Percentiles rank a stretch among this genome's conserved stretches.
Conservation (phyloP, 2,888 invertebrate genomes). For the Epicampocera succincta region DNA sequence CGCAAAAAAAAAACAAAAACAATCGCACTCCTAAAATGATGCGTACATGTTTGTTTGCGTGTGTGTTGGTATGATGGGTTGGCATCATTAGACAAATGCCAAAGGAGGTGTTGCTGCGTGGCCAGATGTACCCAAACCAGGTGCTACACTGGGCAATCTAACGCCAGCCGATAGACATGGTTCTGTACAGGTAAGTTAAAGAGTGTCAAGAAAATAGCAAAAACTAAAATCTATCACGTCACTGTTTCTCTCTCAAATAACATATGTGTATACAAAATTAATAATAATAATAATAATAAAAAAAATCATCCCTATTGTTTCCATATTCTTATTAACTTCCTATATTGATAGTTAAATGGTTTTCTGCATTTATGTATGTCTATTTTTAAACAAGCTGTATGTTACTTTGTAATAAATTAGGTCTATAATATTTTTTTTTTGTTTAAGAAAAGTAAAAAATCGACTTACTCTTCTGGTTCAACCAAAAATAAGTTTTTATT, state of each 20-base stretch:
- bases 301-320: constrained; percentile 18
- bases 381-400: constrained; percentile 1
- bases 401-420: neutral
- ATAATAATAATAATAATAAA: too few species aligned
- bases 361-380: neutral
- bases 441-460: too few species aligned
- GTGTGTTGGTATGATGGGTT: constrained; percentile 42
- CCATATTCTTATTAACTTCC: neutral
- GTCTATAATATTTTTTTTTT: too few species aligned
- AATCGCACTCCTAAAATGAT: constrained; percentile 32
- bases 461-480: too few species aligned
- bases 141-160: constrained; percentile 90
- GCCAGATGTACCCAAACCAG: constrained; percentile 92
- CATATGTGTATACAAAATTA: constrained; percentile 35
- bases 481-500: too few species aligned
- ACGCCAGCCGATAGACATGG: constrained; percentile 98
- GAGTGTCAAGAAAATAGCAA: constrained; percentile 45
- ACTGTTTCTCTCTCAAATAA: constrained; percentile 64
- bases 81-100: constrained; percentile 81
- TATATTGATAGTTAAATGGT: constrained; percentile 22
- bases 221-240: neutral
- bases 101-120: constrained; percentile 91
- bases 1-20: constrained; percentile 1
- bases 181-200: constrained; percentile 93
- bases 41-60: constrained; percentile 32